Base-by-base conservation (phyloP, 1,140 invertebrate species). In the Apolygus lucorum region DNA sequence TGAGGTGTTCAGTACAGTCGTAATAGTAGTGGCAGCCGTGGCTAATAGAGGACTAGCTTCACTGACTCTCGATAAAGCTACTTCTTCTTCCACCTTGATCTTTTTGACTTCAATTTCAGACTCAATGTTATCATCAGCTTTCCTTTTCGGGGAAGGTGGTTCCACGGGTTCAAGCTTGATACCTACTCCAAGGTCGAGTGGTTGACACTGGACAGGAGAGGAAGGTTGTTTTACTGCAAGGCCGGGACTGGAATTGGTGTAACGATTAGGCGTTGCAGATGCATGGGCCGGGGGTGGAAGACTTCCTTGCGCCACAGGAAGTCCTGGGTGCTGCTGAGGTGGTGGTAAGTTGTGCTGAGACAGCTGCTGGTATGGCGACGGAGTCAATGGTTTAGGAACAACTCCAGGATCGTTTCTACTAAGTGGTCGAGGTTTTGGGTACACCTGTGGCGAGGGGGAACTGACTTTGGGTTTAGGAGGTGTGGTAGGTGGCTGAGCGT, bases 401-500 rank as follows among this genome's bases (percentile, higher is more conserved):
- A 77, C 24, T 84, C 81, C 63, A 11, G 28, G 52, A 29, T 63
- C 64, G 63, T 82, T 73, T 87, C 81, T 73, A 84, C 77, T 78
- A 85, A 81, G 74, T 86, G 82, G 63, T 86, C 80, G 84, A 4
- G 87, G 87, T 77, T 89, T 89, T 2, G 88, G 85, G 76, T 90
- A 90, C 68, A 91, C 86, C 72, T 91, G 88, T 52, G 88, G 88
- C 64, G 88, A 87, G 2, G 89, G 89, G 76, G 88, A 89, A 72
- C 85, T 88, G 13, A 90, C 88, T 81, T 90, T 90, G 1, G 87
- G 85, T 75, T 90, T 90, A 0, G 83, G 81, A 17, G 80, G 79
- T 28, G 74, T 72, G 21, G 74, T 75, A 22, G 74, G 69, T 28
- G 73, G 73, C 14, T 77, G 73, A 25, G 73, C 67, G 59, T 78